phyloP scores from a whole-genome alignment of 1,140 invertebrate species.

The Pachypsylla venusta region DNA sequence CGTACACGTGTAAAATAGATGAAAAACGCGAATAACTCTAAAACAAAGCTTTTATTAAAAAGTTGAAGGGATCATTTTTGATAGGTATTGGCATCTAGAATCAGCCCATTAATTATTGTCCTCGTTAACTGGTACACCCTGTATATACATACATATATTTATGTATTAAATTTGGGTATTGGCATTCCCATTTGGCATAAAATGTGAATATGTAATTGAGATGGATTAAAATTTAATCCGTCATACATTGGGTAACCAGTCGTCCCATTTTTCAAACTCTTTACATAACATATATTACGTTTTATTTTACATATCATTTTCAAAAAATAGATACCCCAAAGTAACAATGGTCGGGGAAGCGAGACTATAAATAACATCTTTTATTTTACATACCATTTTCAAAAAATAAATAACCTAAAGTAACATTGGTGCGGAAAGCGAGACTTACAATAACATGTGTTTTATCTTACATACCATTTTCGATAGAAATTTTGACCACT shows the following conservation, averaged over 20 bases:
- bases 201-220: not conserved
- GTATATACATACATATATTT: too few species aligned
- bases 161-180: too few species aligned
- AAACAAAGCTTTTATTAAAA: too few species aligned
- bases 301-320: not conserved
- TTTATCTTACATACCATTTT: conserved; percentile 50
- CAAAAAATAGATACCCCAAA: not conserved
- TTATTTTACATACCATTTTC: conserved; percentile 15
- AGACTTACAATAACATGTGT: not conserved
- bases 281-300: too few species aligned
- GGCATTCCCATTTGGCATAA: too few species aligned
- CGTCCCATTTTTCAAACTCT: not conserved
- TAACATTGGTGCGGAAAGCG: not conserved
- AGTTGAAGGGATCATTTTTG: too few species aligned
- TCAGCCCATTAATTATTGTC: too few species aligned
- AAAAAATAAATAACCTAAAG: conserved; percentile 1
- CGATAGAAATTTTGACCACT: conserved; percentile 66
- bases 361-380: not conserved
- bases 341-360: not conserved
- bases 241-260: not conserved
- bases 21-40: too few species aligned
- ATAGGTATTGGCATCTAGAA: too few species aligned
- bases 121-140: too few species aligned
- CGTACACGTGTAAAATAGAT: too few species aligned
- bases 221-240: not conserved